Conservation (phyloP, 2,888 invertebrate genomes). For the Taenaris catops region DNA sequence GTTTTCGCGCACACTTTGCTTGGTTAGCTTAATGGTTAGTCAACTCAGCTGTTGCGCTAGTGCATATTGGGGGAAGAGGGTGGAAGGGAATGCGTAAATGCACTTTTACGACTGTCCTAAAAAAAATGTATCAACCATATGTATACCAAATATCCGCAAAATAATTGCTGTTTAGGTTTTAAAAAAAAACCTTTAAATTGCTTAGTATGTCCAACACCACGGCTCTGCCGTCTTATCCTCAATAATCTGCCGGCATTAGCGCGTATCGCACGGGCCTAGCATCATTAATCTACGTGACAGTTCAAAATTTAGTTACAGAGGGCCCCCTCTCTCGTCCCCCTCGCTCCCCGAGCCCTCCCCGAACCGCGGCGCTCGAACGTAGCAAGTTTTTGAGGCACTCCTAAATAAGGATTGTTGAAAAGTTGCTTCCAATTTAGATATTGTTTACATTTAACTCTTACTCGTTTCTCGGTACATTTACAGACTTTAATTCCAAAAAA, state of each 20-base stretch:
- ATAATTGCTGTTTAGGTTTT: no score
- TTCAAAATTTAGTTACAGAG: conserved; percentile 80
- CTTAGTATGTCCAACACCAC: conserved; percentile 6
- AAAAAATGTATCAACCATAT: no score
- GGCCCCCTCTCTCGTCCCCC: conserved; percentile 47
- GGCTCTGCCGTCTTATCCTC: conserved; percentile 47
- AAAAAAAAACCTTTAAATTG: no score
- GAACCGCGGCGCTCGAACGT: conserved; percentile 32
- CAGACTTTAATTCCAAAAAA: no score
- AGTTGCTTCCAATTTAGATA: conserved; percentile 22
- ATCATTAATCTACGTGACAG: conserved; percentile 81
- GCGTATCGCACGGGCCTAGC: conserved; percentile 78
- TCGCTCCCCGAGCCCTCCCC: conserved; percentile 32
- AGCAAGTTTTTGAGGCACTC: conserved; percentile 66
- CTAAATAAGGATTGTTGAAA: conserved; percentile 35
- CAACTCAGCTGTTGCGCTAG: no score
- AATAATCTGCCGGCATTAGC: conserved; percentile 65
- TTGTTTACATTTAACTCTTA: conserved; percentile 11
- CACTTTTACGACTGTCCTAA: no score
- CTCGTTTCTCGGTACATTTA: no score
- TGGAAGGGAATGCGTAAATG: no score
- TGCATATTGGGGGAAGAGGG: no score
- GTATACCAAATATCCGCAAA: no score
- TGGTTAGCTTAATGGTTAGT: no score
- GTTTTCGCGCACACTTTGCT: no score